phyloP scores from a whole-genome alignment of 2,888 invertebrate species.

The Stenodema calcarata region DNA sequence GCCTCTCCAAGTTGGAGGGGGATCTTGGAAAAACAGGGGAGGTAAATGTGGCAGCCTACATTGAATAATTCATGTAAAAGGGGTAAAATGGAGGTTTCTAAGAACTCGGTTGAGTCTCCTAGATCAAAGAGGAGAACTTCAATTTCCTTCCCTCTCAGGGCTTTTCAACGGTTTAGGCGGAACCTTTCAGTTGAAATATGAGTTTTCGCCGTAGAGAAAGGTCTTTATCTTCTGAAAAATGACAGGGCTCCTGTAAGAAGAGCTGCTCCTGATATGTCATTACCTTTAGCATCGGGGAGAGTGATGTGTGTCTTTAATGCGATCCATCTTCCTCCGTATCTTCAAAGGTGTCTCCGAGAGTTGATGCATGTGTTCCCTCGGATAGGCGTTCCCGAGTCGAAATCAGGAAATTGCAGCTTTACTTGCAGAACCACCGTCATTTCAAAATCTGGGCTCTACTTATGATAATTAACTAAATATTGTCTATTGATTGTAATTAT shows the following conservation, averaged over 20 bases:
- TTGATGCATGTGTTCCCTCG: slow-evolving; percentile 7
- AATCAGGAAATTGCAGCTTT: not conserved
- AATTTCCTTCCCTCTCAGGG: not conserved
- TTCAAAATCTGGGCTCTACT: too few relatives aligned
- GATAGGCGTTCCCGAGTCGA: not conserved
- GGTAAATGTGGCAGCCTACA: slow-evolving; percentile 49
- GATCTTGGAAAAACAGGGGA: slow-evolving; percentile 44
- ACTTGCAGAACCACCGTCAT: not conserved
- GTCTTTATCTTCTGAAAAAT: slow-evolving; percentile 41
- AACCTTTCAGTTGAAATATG: slow-evolving; percentile 30
- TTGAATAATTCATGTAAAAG: slow-evolving; percentile 51
- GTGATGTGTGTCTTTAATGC: slow-evolving; percentile 25
- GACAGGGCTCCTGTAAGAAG: not conserved
- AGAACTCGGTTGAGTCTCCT: slow-evolving; percentile 28
- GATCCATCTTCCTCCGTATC: slow-evolving; percentile 7
- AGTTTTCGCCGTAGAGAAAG: not conserved
- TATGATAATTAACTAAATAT: too few relatives aligned
- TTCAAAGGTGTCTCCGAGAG: slow-evolving; percentile 24
- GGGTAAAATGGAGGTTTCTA: slow-evolving; percentile 42
- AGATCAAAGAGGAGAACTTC: slow-evolving; percentile 42
- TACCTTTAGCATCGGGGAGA: slow-evolving; percentile 10
- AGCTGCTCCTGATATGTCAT: slow-evolving; percentile 37
- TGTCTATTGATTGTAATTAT: too few relatives aligned
- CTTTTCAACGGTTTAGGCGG: not conserved
- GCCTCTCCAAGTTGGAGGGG: slow-evolving; percentile 8